A percentile compares a stretch with the other conserved stretches of the same genome.
Evolutionary conservation across 2,888 invertebrate species (phyloP).

Genomic region (Sphaerophoria rueppellii): DNA sequence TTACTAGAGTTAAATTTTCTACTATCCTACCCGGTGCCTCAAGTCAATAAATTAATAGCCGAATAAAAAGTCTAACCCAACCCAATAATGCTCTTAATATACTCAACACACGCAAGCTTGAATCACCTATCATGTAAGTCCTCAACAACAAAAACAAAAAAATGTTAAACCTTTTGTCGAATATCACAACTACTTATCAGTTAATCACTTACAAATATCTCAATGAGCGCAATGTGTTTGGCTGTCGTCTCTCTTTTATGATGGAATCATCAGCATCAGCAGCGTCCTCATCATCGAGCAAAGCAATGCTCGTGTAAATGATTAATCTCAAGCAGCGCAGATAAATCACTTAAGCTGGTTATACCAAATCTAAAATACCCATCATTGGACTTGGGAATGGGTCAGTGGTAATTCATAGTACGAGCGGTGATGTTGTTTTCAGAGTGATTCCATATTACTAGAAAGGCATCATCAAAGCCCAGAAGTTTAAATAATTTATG

Average conservation of each 20-base stretch:
- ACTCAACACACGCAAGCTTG: not conserved
- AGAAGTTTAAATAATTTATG: too few relatives aligned
- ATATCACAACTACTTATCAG: conserved; percentile 16
- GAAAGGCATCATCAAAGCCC: too few relatives aligned
- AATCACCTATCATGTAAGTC: not conserved
- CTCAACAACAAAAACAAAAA: not conserved
- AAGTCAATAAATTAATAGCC: too few relatives aligned
- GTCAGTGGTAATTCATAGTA: not conserved
- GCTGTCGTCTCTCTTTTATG: conserved; percentile 54
- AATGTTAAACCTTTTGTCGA: not conserved
- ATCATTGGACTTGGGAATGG: not conserved
- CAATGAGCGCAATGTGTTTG: conserved; percentile 7
- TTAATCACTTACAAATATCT: conserved; percentile 32
- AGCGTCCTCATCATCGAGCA: conserved; percentile 41
- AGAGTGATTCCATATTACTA: not conserved
- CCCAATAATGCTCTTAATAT: not conserved
- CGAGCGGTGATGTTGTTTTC: not conserved
- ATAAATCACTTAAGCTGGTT: conserved; percentile 68
- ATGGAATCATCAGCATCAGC: conserved; percentile 52
- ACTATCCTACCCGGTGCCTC: too few relatives aligned
- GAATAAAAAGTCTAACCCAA: too few relatives aligned
- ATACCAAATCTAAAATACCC: conserved; percentile 65
- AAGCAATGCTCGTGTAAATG: conserved; percentile 37
- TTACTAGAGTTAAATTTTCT: too few relatives aligned
- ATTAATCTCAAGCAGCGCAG: conserved; percentile 61